A percentile compares a stretch with the other conserved stretches of the same genome.
Conservation (phyloP, 2,797 vertebrate species). For the Phaenicophaeus curvirostris region DNA sequence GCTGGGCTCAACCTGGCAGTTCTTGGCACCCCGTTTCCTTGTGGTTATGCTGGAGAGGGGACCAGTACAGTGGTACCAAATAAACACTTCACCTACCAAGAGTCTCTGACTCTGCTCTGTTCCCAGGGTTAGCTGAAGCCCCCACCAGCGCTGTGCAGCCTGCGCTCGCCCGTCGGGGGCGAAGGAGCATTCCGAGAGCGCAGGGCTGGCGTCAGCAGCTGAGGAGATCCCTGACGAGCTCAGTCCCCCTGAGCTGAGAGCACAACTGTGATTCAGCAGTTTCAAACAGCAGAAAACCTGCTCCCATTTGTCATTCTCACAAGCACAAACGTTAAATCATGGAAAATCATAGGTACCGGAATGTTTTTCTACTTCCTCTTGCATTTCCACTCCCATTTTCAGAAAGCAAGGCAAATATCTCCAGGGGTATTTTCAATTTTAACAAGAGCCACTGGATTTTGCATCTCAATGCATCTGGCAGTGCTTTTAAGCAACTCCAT, state of each 20-base stretch:
- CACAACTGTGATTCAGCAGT: background rate
- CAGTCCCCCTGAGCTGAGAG: rapidly evolving
- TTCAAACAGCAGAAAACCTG: background rate
- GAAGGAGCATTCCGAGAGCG: background rate
- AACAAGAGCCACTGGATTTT: background rate
- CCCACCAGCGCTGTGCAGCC: background rate
- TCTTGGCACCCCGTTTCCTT: background rate
- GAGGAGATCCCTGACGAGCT: background rate
- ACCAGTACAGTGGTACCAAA: background rate
- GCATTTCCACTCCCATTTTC: background rate
- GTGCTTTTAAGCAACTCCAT: background rate
- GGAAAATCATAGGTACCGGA: background rate
- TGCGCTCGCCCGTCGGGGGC: background rate
- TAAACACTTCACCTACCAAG: background rate
- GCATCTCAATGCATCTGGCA: background rate
- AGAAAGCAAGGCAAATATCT: background rate
- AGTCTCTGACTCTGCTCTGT: background rate
- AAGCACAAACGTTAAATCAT: background rate
- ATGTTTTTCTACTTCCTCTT: background rate
- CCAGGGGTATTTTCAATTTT: background rate
- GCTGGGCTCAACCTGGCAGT: background rate
- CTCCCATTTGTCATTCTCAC: background rate
- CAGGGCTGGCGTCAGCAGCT: rapidly evolving
- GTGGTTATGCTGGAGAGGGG: background rate
- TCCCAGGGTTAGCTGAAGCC: background rate